These are phyloP conservation scores for Tolypeutes matacus DNA, from an alignment of 2,797 vertebrate species.

Conservation along the genomic window DNA sequence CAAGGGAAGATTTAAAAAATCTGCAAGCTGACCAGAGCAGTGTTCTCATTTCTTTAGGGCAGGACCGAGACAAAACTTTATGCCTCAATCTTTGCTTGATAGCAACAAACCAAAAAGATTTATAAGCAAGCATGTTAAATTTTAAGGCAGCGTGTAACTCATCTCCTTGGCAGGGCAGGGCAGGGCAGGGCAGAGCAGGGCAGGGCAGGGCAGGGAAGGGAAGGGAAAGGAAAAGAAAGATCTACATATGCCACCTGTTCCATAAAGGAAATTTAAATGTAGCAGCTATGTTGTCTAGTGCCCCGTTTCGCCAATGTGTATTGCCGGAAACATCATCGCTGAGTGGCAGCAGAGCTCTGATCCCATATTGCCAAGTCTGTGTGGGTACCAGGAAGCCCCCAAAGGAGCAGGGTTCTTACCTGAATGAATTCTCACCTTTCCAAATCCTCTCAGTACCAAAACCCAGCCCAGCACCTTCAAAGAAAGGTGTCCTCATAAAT, in stretches of 20 bases:
- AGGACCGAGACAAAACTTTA: neutral
- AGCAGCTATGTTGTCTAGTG: too few species aligned
- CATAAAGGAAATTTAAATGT: too few species aligned
- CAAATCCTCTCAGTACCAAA: neutral
- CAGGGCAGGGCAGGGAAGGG: too few species aligned
- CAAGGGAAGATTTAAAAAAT: neutral
- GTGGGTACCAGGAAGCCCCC: neutral
- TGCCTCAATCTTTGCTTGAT: neutral
- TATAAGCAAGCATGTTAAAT: too few species aligned
- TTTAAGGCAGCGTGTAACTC: neutral
- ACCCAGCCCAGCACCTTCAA: too few species aligned
- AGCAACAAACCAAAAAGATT: neutral
- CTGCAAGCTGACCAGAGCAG: neutral
- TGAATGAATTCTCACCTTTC: neutral
- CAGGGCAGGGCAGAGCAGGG: too few species aligned
- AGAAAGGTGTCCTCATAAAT: neutral
- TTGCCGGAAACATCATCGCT: neutral
- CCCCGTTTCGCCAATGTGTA: accelerated
- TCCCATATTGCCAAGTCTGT: accelerated
- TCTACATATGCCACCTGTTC: accelerated
- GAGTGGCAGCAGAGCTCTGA: neutral
- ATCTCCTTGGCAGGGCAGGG: too few species aligned
- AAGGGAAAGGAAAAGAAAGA: too few species aligned
- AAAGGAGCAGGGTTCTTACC: neutral
- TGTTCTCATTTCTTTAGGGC: neutral